These are phyloP conservation scores for Drosophila kikkawai DNA, from an alignment of 1,140 invertebrate genomes.

Conservation along the genomic window DNA sequence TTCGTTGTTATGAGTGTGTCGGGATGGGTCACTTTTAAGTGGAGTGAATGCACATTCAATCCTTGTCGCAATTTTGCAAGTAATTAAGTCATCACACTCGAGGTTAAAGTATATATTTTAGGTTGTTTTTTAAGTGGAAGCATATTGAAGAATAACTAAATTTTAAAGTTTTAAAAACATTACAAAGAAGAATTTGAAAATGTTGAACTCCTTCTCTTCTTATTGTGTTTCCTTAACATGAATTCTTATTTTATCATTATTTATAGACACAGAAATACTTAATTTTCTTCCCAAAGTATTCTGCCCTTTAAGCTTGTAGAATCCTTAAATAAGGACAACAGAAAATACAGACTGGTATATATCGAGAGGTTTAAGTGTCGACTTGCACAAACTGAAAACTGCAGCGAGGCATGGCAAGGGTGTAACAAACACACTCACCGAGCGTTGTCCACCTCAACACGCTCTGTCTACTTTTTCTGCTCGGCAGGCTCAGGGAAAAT, in stretches of 20 bases:
- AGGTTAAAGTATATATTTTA: background rate
- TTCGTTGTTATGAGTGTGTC: conserved; percentile 35
- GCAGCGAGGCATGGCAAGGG: conserved; percentile 41
- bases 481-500: too few species aligned
- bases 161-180: background rate
- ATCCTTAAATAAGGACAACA: conserved; percentile 17
- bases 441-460: too few species aligned
- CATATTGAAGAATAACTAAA: background rate
- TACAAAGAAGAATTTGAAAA: background rate
- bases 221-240: too few species aligned
- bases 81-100: conserved; percentile 54
- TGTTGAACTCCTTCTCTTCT: background rate
- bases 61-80: conserved; percentile 50
- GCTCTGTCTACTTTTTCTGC: too few species aligned
- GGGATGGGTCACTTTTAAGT: conserved; percentile 27
- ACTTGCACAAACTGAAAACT: conserved; percentile 25
- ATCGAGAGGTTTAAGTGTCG: conserved; percentile 38
- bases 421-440: too few species aligned
- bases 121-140: background rate
- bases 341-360: conserved; percentile 12
- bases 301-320: conserved; percentile 8
- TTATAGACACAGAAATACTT: background rate
- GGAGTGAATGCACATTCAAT: conserved; percentile 37
- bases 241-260: background rate
- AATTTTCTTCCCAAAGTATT: background rate